Evolutionary conservation across 2,113 vertebrate species (phyloP), one percentile per base, ranked within the genome.

Genomic region (Saguinus imperator): DNA sequence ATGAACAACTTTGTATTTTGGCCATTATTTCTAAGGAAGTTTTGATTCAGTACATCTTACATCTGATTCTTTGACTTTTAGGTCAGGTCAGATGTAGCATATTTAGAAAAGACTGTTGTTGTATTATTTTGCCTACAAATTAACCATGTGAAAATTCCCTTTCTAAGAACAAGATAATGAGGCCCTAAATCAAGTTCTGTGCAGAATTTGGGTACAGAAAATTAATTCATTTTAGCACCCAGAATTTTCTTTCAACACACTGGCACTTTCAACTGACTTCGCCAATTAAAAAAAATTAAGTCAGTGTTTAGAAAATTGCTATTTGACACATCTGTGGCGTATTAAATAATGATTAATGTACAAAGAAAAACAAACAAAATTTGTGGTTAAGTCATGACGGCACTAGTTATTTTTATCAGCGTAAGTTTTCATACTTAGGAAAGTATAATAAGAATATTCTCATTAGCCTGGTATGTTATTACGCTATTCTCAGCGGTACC

Each of bases 401-500:
- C 76, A 40, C 37, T 40, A 37, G 85, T 91, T 96, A 88, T 97
- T 94, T 97, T 95, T 94, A 95, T 90, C 64, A 94, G 75, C 3
- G 58, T 52, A 58, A 66, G 40, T 94, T 82, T 96, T 90, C 79
- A 66, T 95, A 45, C 27, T 94, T 70, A n/a, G 55, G 55, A 92
- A 45, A 57, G 27, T 76, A 79, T 97, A 96, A 92, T 77, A 20
- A 87, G 94, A 95, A 43, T 87, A 84, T 91, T 89, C 94, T 98
- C 96, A 97, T 94, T 97, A 97, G 88, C 57, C n/a, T 95, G 91
- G 97, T 96, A 97, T 92, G 96, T 29, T 90, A 94, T 96, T 94
- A 96, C 35, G 1, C 3, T 66, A 70, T 81, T 64, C 80, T 95
- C 80, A 64, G 76, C 85, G 73, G 87, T 86, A 89, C 91, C 50